Base-by-base conservation (phyloP, 2,888 invertebrate species). In the Patella ulyssiponensis region DNA sequence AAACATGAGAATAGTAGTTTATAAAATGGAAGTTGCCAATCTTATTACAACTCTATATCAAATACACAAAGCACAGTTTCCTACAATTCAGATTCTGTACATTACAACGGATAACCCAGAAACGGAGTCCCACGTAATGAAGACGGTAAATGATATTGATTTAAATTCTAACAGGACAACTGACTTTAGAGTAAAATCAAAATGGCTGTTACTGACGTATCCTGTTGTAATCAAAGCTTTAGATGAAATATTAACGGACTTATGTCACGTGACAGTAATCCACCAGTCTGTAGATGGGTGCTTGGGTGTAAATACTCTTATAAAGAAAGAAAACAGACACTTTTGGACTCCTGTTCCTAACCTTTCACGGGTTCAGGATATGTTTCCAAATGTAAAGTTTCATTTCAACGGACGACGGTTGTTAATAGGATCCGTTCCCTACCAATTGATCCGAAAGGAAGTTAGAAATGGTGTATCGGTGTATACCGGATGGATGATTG, bases 361-460 rank as follows among this genome's bases (percentile, higher is more conserved):
- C 33, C 33, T 33, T 33, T 64, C 12, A 20, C 0, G n/a, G 20
- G 9, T 44, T 17, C 20, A 23, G 14, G 56, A 56, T 23, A 56
- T 73, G 5, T 75, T 75, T 12, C 75, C 75, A 7, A 75, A 75
- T 54, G 53, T 69, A 11, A 75, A 75, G 23, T 75, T 69, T 69
- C 33, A 69, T n/a, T 75, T 52, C 20, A 75, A 75, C 23, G 69
- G 69, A 9, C 12, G 52, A 17, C 64, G 17, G 27, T 7, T 75
- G 27, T 52, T 51, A 9, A 14, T 75, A 23, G 69, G 69, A 3
- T n/a, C 53, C 15, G 15, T 53, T 12, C 75, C 75, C n/a, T 69
- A 69, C 17, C 20, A 69, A 52, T 9, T 52, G 20, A n/a, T 20
- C 12, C n/a, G 52, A 33, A 75, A 69, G 69, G 52, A n/a, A 14